Base-by-base conservation (phyloP, 2,113 vertebrate species). In the Leucoraja erinaceus region DNA sequence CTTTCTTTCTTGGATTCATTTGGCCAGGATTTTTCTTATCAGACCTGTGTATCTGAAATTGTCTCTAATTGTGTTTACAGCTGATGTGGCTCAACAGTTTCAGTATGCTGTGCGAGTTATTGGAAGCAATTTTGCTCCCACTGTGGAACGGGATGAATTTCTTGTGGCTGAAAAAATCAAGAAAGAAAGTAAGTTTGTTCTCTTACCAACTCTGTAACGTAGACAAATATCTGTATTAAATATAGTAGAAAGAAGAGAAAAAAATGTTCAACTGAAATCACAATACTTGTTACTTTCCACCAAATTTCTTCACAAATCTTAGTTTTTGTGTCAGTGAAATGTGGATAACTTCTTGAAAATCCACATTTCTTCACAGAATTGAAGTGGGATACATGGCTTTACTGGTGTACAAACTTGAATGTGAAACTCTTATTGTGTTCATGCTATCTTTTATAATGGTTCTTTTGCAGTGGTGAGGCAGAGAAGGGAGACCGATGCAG, bases 81-180 rank as follows among this genome's bases (percentile, higher is more conserved):
- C 98, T 93, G 98, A 99, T 81, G 98, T 97, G 22, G 98, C 98
- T 92, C 98, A 98, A 16, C 98, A 99, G 96, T 99, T 99, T 96
- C 98, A 99, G 95, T 99, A 99, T 63, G 98, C 98, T 0, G 98
- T 99, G 28, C 96, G 99, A 93, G 98, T 99, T 93, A 98, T 99
- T n/a, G 99, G 99, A 94, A 99, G 98, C 94, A 99, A 99, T 96
- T 99, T 99, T 90, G 98, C 98, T 90, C 98, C 98, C 56, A 99
- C 98, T 0, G 98, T 99, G 76, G 99, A 99, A 93, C 96, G 98
- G 90, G 99, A 99, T 92, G 99, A 99, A 95, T 99, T 99, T 95
- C 97, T 99, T 93, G 99, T 99, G 77, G 98, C 97, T 0, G 99
- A 99, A 95, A 99, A 99, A 95, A 99, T 99, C 94, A 99, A 99